phyloP scores from a whole-genome alignment of 1,140 invertebrate species.

The Sminthurides bifidus region DNA sequence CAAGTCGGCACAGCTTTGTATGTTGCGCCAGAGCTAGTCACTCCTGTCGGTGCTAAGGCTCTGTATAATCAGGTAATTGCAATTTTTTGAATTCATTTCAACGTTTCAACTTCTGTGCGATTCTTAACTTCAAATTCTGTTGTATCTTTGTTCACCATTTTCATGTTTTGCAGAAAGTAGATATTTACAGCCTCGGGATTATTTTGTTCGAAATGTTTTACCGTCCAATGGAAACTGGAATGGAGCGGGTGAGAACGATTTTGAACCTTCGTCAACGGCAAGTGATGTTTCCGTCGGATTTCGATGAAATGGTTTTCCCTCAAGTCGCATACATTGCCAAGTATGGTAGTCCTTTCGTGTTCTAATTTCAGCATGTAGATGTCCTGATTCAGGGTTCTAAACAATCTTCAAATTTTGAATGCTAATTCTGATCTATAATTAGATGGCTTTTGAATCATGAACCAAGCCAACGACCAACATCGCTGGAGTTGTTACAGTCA shows the following conservation, averaged over 20 bases:
- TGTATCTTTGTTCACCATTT: conserved; percentile 7
- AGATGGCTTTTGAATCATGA: conserved; percentile 77
- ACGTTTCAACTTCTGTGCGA: neutral
- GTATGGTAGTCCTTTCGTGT: conserved; percentile 33
- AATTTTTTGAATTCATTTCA: neutral
- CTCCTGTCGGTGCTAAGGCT: conserved; percentile 48
- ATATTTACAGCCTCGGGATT: conserved; percentile 83
- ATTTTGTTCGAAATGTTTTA: conserved; percentile 93
- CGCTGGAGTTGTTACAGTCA: conserved; percentile 66
- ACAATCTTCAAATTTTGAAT: neutral
- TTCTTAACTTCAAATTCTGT: neutral
- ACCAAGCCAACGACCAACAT: conserved; percentile 63
- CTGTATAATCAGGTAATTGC: conserved; percentile 53
- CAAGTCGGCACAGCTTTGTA: conserved; percentile 87
- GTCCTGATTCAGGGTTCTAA: neutral
- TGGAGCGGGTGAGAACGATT: conserved; percentile 75
- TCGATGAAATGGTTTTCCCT: conserved; percentile 40
- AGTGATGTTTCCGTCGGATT: conserved; percentile 54
- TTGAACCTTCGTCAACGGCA: conserved; percentile 51
- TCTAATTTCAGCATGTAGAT: conserved; percentile 10
- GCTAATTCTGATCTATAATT: conserved; percentile 19
- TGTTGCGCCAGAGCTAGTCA: conserved; percentile 74
- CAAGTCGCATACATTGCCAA: conserved; percentile 40
- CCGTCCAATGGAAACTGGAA: conserved; percentile 62
- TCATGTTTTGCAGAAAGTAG: conserved; percentile 62